phyloP scores from a whole-genome alignment of 1,140 invertebrate species.

The Zaprionus kolodkinae region DNA sequence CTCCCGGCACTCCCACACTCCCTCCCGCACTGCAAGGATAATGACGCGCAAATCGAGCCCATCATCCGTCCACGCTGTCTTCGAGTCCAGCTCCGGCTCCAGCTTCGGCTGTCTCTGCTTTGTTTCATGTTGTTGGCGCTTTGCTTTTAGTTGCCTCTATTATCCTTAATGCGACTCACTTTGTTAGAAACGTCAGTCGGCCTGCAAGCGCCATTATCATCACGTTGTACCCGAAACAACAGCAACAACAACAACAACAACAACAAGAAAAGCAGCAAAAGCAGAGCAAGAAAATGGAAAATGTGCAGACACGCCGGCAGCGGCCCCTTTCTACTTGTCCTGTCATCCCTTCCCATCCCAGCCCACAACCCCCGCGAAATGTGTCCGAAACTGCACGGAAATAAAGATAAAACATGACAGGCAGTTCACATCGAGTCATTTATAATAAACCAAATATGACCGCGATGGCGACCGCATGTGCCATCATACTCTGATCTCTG shows the following conservation, averaged over 20 bases:
- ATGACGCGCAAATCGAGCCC: conserved; percentile 77
- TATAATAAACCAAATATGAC: conserved; percentile 78
- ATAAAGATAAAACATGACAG: conserved; percentile 82
- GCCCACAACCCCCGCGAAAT: conserved; percentile 17
- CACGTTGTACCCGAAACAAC: conserved; percentile 45
- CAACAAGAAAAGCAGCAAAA: not conserved
- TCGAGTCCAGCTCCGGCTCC: not conserved
- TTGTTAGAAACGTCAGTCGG: conserved; percentile 81
- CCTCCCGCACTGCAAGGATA: conserved; percentile 58
- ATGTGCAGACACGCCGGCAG: conserved; percentile 73
- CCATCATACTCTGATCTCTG: conserved; percentile 10
- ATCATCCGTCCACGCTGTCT: conserved; percentile 32
- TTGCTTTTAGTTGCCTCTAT: conserved; percentile 80
- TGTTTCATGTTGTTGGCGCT: conserved; percentile 72
- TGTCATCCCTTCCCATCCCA: not conserved
- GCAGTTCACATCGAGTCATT: conserved; percentile 80
- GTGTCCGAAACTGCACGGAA: conserved; percentile 72
- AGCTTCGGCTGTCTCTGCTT: conserved; percentile 54
- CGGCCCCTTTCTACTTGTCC: conserved; percentile 6
- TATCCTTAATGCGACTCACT: conserved; percentile 83
- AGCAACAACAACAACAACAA: not conserved
- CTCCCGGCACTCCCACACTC: conserved; percentile 22
- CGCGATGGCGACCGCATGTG: conserved; percentile 68
- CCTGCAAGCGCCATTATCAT: conserved; percentile 80
- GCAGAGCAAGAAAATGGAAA: conserved; percentile 62